These are phyloP conservation scores for Tribolium castaneum DNA, from an alignment of 1,140 invertebrate species.

Conservation along the genomic window DNA sequence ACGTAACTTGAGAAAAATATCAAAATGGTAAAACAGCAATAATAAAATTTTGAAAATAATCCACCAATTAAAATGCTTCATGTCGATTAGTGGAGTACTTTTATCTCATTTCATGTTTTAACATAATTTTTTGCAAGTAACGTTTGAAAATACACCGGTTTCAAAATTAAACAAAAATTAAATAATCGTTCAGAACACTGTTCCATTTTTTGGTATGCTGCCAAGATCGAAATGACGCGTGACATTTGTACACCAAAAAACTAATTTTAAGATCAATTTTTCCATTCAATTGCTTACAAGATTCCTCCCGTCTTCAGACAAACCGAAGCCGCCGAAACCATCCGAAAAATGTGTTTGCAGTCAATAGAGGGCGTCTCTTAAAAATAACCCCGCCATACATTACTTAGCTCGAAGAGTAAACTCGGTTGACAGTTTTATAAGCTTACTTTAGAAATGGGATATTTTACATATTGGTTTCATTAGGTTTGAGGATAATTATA, in stretches of 20 bases:
- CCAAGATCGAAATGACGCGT: neutral
- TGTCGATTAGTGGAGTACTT: too few relatives aligned
- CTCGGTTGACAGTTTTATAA: slow-evolving; percentile 40
- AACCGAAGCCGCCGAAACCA: neutral
- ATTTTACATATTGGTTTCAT: slow-evolving; percentile 40
- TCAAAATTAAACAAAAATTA: neutral
- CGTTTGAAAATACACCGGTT: too few relatives aligned
- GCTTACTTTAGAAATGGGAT: slow-evolving; percentile 33
- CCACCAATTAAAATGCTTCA: too few relatives aligned
- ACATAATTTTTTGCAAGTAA: too few relatives aligned
- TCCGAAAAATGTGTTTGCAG: slow-evolving; percentile 31
- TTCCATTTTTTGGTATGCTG: neutral
- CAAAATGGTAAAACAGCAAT: too few relatives aligned
- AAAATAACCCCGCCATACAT: slow-evolving; percentile 33
- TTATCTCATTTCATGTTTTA: too few relatives aligned
- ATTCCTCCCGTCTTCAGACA: slow-evolving; percentile 1
- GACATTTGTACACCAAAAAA: neutral
- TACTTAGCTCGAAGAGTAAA: slow-evolving; percentile 38
- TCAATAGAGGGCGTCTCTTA: slow-evolving; percentile 32
- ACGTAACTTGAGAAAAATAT: too few relatives aligned
- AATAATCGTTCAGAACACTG: neutral
- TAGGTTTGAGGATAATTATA: slow-evolving; percentile 24
- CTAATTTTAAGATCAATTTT: neutral
- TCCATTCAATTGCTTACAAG: slow-evolving; percentile 1
- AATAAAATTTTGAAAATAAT: too few relatives aligned